phyloP scores from a whole-genome alignment of 2,113 vertebrate genomes.

The Lophura nycthemera region DNA sequence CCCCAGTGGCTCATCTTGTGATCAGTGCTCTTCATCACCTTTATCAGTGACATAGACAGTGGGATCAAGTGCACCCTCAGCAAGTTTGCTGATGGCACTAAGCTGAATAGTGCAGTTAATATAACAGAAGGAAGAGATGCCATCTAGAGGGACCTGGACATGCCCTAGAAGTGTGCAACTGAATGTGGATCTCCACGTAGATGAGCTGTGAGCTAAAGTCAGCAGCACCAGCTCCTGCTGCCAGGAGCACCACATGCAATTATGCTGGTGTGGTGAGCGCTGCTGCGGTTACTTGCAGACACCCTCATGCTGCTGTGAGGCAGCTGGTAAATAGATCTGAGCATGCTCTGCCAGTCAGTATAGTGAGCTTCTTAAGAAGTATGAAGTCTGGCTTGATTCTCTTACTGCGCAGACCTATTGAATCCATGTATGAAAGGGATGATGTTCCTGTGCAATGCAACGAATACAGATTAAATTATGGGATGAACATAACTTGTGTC shows the following conservation, averaged over 20 bases:
- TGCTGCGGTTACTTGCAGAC: neutral
- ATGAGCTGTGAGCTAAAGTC: neutral
- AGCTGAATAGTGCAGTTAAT: too few relatives aligned
- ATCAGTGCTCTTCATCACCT: too few relatives aligned
- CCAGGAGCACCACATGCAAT: fast-evolving
- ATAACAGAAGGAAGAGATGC: too few relatives aligned
- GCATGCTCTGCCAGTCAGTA: neutral
- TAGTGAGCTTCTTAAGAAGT: neutral
- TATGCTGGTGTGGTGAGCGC: fast-evolving
- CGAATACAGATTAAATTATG: neutral
- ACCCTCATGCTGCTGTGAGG: neutral
- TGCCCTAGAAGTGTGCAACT: neutral
- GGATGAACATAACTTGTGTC: neutral
- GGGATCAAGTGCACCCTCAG: too few relatives aligned
- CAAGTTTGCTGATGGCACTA: too few relatives aligned
- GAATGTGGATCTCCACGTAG: neutral
- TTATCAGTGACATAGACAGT: too few relatives aligned
- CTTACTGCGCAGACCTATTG: neutral
- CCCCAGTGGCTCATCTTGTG: too few relatives aligned
- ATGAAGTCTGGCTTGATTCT: neutral
- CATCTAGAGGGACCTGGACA: too few relatives aligned
- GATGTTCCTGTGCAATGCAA: neutral
- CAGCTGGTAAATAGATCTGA: neutral
- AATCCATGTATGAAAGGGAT: neutral
- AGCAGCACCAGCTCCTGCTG: neutral